Evolutionary conservation across 1,140 invertebrate species (phyloP), one percentile per base, ranked within the genome.

Genomic region (Aricia agestis): DNA sequence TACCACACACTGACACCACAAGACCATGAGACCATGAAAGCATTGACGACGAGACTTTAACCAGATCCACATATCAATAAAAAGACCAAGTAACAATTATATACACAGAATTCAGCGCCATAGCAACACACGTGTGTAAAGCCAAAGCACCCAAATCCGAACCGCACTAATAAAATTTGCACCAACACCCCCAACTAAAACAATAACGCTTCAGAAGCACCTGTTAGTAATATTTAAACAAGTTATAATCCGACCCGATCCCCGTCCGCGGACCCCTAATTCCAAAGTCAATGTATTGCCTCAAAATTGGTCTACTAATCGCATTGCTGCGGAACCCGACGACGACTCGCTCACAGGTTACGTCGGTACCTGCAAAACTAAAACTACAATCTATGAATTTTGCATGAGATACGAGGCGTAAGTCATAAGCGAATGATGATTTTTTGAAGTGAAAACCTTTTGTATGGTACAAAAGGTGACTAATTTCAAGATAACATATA

Each of bases 341-440:
- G 57, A 42, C 41, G 58, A 67, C 45, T 59, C 71, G 67, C 71
- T 59, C 71, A 72, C 71, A 72, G 67, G 71, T 72, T 68, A 58
- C 36, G 52, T 63, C 41, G 42, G 66, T 67, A 63, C 66, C 58
- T 61, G 66, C 68, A 68, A 72, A 72, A 72, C 67, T 72, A 72
- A 67, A 72, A 68, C 71, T 72, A 72, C 71, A 72, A 72, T 36
- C 41, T 72, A 72, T 72, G 71, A 72, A 72, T 72, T 72, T 68
- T 57, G 68, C 71, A 72, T 72, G 71, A 72, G 17, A n/a, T 66
- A 36, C 36, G n/a, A 42, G 71, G 32, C 11, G 15, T 13, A 66
- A 57, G 42, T 19, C 52, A 6, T 17, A 17, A 57, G 25, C 17
- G 45, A 17, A 5, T 67, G 3, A 11, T 36, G n/a, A n/a, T n/a